Percentiles rank a stretch among this genome's conserved stretches.
phyloP scores from a whole-genome alignment of 2,888 invertebrate species.

The Drosophila dives region DNA sequence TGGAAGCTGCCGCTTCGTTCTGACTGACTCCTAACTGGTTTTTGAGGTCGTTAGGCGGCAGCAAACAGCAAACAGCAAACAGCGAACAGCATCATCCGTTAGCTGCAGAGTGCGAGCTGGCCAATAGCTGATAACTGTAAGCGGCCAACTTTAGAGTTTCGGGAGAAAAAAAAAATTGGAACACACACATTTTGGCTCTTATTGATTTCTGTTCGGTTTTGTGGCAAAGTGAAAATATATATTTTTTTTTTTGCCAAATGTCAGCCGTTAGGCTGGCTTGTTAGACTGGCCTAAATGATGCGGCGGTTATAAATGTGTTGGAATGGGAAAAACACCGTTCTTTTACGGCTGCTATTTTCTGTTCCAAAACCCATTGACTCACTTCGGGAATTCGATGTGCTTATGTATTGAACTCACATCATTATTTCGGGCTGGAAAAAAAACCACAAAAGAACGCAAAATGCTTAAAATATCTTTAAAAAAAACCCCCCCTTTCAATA shows the following conservation, averaged over 20 bases:
- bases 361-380: conserved; percentile 19
- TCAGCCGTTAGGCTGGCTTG: conserved; percentile 54
- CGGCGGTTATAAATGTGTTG: conserved; percentile 42
- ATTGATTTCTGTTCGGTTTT: conserved; percentile 49
- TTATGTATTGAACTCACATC: background rate
- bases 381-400: conserved; percentile 9
- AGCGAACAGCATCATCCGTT: conserved; percentile 52
- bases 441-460: background rate
- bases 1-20: conserved; percentile 42
- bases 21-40: conserved; percentile 60
- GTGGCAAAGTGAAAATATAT: conserved; percentile 50
- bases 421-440: background rate
- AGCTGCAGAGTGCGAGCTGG: conserved; percentile 38
- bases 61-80: conserved; percentile 18
- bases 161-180: conserved; percentile 54
- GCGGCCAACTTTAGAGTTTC: conserved; percentile 50
- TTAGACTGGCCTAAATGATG: conserved; percentile 57
- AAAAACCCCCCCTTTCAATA: background rate
- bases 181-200: conserved; percentile 52
- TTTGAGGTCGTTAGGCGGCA: conserved; percentile 68
- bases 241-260: conserved; percentile 38
- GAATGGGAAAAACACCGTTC: conserved; percentile 32
- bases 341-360: background rate
- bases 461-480: no score
- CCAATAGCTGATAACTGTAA: conserved; percentile 50